Conservation (phyloP, 2,888 invertebrate species). For the Tetragnatha montana region DNA sequence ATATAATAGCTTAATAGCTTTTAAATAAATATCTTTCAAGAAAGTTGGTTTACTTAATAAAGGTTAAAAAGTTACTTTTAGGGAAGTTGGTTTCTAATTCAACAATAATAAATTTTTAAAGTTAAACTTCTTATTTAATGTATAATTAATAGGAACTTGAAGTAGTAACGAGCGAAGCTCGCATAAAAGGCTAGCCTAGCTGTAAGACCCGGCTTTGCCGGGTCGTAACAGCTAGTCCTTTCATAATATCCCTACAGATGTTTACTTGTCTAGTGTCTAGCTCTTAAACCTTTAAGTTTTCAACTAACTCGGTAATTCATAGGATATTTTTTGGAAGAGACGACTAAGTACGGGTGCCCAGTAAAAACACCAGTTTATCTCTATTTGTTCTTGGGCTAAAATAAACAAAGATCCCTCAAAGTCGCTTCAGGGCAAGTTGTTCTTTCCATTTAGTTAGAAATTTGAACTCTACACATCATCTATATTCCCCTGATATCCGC, state of each 20-base stretch:
- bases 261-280: not conserved
- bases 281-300: not conserved
- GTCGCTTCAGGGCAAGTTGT: not conserved
- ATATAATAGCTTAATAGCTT: no score
- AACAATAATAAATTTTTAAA: no score
- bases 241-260: not conserved
- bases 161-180: no score
- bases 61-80: no score
- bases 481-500: not conserved
- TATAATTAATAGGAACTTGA: no score
- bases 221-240: no score
- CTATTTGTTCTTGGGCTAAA: not conserved
- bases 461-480: not conserved
- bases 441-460: not conserved
- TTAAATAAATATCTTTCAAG: no score
- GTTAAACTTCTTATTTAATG: no score
- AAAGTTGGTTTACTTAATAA: no score
- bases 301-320: not conserved
- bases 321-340: not conserved
- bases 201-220: no score
- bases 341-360: not conserved
- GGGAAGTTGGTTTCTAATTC: no score
- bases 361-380: not conserved
- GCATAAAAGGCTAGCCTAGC: no score
- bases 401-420: not conserved